Evolutionary conservation across 2,888 invertebrate genomes (phyloP), one percentile per base, ranked within the genome.

Genomic region (Silvanus unidentatus): DNA sequence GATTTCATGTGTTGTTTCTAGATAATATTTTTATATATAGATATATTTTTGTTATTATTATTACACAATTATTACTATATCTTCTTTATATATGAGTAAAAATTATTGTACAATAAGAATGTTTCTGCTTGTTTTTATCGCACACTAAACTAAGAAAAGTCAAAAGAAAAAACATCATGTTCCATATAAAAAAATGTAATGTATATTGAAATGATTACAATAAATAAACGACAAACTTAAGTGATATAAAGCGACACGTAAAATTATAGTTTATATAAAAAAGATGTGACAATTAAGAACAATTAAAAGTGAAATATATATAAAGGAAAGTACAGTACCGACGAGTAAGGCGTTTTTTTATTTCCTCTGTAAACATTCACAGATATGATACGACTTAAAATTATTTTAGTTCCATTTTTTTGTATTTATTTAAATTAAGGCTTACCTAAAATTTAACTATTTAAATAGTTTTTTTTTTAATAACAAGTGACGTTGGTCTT

Each of bases 381-480:
- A 66, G 66, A 68, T 67, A 68, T 69, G 66, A 64, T 68, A 69
- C 59, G 66, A 68, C 66, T 70, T 69, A 68, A 59, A n/a, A 64
- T 63, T 62, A 59, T 59, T 52, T 55, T 65, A 67, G 63, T 53
- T 50, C n/a, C 58, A 60, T 51, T 45, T 62, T 60, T 64, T 37
- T 37, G 4, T 8, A 5, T n/a, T 15, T 16, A 55, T 56, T 60
- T 60, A 65, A 69, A 64, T 68, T 68, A 68, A 65, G 64, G 64
- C 68, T 70, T 71, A 62, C 64, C 67, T 70, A 68, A 61, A 59
- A 65, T 64, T 56, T 66, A 65, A 62, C 65, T 68, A 64, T 55
- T 65, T 62, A 63, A 64, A 64, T 64, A 64, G 64, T 65, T 65
- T 60, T 65, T 63, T n/a, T n/a, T 57, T 39, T 39, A 47, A 57